A percentile compares a stretch with the other conserved stretches of the same genome.
These are phyloP conservation scores for Origma solitaria DNA, from an alignment of 2,113 vertebrate genomes.

Conservation along the genomic window DNA sequence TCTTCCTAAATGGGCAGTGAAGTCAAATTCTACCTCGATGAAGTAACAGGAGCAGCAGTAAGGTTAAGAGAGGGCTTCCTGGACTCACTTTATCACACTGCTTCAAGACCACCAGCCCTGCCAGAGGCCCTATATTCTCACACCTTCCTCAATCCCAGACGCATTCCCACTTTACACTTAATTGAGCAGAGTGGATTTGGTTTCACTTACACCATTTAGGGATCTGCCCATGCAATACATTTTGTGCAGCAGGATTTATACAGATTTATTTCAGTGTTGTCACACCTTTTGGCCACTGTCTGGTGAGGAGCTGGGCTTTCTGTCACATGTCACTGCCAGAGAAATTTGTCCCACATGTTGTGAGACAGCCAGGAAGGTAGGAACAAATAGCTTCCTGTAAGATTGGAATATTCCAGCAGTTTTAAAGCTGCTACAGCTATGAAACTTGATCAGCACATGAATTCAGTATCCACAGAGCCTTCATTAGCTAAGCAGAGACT, in stretches of 20 bases:
- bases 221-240: background rate
- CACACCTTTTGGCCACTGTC: background rate
- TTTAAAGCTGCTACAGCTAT: background rate
- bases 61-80: background rate
- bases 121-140: background rate
- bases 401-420: background rate
- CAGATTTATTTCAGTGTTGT: background rate
- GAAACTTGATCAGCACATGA: background rate
- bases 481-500: background rate
- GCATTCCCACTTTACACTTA: background rate
- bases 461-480: background rate
- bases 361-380: background rate
- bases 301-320: background rate
- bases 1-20: background rate
- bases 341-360: background rate
- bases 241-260: background rate
- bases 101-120: background rate
- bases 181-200: background rate
- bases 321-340: background rate
- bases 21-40: background rate
- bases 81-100: background rate
- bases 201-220: background rate
- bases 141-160: background rate
- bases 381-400: too few species aligned
- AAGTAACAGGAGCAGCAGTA: background rate